Conservation (phyloP, 2,888 invertebrate genomes). For the Mantis religiosa region DNA sequence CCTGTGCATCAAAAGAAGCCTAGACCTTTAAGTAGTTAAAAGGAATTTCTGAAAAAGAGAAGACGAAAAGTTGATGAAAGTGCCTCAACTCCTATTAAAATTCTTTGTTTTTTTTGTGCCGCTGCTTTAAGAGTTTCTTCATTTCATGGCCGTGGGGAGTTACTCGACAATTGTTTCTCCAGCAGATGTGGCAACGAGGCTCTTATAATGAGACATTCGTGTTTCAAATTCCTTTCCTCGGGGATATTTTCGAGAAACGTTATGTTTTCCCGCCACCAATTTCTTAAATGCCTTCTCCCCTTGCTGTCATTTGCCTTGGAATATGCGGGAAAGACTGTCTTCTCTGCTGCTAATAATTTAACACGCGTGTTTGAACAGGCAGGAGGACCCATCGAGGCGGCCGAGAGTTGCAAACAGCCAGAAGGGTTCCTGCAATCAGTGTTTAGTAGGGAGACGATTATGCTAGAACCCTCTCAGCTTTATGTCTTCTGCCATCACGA, state of each 20-base stretch:
- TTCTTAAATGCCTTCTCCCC: neutral
- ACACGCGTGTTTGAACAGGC: constrained; percentile 15
- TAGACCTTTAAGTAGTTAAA: neutral
- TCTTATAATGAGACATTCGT: neutral
- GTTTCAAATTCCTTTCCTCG: neutral
- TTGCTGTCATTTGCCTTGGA: neutral
- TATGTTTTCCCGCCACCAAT: neutral
- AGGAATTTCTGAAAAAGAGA: neutral
- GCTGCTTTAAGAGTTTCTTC: neutral
- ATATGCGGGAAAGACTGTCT: neutral
- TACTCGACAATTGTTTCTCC: neutral
- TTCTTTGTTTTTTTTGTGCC: neutral
- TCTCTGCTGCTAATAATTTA: neutral
- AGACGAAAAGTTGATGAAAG: neutral
- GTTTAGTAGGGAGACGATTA: neutral
- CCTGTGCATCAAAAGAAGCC: neutral
- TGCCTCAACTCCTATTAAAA: neutral
- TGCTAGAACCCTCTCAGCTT: neutral
- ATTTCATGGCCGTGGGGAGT: neutral
- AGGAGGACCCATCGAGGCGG: neutral
- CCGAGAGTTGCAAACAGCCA: neutral
- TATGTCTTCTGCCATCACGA: neutral
- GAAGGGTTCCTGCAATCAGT: neutral
- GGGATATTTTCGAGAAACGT: neutral
- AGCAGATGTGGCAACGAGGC: neutral